These are phyloP conservation scores for Platyrinchus mystaceus DNA, from an alignment of 2,797 vertebrate species.

Conservation along the genomic window DNA sequence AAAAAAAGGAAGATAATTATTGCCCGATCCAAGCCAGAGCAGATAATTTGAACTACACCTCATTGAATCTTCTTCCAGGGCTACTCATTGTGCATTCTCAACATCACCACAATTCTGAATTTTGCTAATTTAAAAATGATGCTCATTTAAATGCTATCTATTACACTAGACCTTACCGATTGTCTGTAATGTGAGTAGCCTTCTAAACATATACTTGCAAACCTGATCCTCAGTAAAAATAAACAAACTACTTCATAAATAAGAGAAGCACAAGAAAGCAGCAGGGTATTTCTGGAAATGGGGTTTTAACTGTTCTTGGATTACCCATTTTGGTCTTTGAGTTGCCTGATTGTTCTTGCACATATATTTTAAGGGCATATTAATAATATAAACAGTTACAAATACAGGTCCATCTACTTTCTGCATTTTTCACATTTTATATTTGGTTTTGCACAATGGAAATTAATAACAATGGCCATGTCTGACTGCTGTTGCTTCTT, in stretches of 20 bases:
- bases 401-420: neutral
- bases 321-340: neutral
- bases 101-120: constrained; percentile 7
- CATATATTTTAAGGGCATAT: neutral
- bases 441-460: neutral
- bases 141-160: constrained; percentile 2
- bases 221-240: neutral
- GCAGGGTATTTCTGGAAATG: neutral
- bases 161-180: neutral
- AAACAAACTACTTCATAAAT: neutral
- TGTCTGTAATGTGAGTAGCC: neutral
- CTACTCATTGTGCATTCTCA: neutral
- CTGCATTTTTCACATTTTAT: neutral
- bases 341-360: neutral
- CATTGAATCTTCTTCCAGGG: neutral
- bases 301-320: neutral
- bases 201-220: neutral
- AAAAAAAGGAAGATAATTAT: neutral
- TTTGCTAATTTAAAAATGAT: constrained; percentile 48
- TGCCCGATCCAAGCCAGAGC: neutral
- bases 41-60: constrained; percentile 24
- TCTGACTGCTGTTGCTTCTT: neutral
- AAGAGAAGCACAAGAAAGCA: neutral
- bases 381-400: neutral
- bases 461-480: neutral